phyloP scores from a whole-genome alignment of 1,140 invertebrate species.

The Drosophila takahashii region DNA sequence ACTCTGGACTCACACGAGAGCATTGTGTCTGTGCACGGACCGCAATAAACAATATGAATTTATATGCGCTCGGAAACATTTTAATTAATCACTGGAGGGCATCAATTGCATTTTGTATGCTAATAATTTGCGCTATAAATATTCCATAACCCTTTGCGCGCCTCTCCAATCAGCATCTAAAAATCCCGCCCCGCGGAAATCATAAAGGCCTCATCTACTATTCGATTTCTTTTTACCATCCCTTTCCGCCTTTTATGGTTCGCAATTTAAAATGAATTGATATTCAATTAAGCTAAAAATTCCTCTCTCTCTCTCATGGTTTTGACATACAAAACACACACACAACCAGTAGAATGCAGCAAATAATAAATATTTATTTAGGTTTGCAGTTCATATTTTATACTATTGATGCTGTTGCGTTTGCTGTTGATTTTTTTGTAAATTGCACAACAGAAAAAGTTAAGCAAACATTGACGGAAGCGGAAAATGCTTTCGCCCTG shows the following conservation, averaged over 20 bases:
- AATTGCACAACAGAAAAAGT: slow-evolving; percentile 39
- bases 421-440: slow-evolving; percentile 39
- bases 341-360: slow-evolving; percentile 34
- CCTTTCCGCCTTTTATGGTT: slow-evolving; percentile 7
- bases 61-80: slow-evolving; percentile 77
- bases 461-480: slow-evolving; percentile 43
- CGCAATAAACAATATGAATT: slow-evolving; percentile 79
- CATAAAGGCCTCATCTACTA: slow-evolving; percentile 17
- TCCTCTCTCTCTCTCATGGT: slow-evolving; percentile 4
- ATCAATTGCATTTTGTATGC: slow-evolving; percentile 81
- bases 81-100: slow-evolving; percentile 82
- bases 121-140: slow-evolving; percentile 80
- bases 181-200: neutral
- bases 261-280: slow-evolving; percentile 73
- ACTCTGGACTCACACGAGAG: slow-evolving; percentile 16
- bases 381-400: slow-evolving; percentile 82
- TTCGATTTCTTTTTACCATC: slow-evolving; percentile 5
- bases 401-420: slow-evolving; percentile 60
- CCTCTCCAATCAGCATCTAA: slow-evolving; percentile 8
- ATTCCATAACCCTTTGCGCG: slow-evolving; percentile 52
- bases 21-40: slow-evolving; percentile 29
- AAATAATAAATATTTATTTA: slow-evolving; percentile 82
- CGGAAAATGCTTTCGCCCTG: slow-evolving; percentile 2
- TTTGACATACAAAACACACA: slow-evolving; percentile 1
- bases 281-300: slow-evolving; percentile 78